Percentiles rank a stretch among this genome's conserved stretches.
phyloP scores from a whole-genome alignment of 2,797 vertebrate genomes.

The Lacerta bilineata region DNA sequence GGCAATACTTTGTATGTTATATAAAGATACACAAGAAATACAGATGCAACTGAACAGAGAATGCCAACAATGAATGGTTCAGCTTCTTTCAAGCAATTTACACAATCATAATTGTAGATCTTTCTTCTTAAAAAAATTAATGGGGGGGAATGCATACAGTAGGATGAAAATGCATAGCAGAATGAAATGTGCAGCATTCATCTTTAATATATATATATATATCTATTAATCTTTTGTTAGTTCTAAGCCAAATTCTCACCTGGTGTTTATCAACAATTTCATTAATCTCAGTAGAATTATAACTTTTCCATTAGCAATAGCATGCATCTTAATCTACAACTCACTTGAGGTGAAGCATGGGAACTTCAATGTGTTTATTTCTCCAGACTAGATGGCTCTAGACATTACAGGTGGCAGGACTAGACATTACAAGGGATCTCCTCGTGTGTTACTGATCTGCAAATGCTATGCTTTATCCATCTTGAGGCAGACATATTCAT shows the following conservation, averaged over 20 bases:
- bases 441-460: background rate
- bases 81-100: background rate
- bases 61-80: background rate
- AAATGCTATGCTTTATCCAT: background rate
- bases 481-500: background rate
- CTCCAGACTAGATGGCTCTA: background rate
- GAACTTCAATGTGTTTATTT: background rate
- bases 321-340: background rate
- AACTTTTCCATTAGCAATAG: background rate
- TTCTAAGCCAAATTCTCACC: constrained; percentile 35
- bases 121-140: background rate
- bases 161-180: background rate
- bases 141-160: background rate
- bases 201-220: constrained; percentile 1
- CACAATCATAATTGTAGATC: background rate
- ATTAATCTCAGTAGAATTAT: constrained; percentile 4
- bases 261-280: background rate
- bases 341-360: background rate
- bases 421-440: background rate
- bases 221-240: background rate
- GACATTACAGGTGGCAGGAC: background rate
- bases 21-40: background rate
- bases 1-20: background rate
- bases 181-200: constrained; percentile 14
- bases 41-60: background rate